These are phyloP conservation scores for Colossoma macropomum DNA, from an alignment of 2,113 vertebrate species.

Conservation along the genomic window DNA sequence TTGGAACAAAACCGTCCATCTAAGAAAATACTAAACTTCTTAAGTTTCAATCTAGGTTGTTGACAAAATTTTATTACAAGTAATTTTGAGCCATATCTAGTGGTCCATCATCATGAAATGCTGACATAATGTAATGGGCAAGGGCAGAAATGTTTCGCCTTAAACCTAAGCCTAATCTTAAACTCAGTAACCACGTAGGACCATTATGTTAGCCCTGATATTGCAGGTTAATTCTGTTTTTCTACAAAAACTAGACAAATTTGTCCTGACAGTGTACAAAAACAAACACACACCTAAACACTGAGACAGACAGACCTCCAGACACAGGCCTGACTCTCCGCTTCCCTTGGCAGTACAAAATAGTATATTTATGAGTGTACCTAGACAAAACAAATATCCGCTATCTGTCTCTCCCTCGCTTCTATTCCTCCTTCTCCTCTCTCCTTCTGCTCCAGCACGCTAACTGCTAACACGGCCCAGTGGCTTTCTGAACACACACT, in stretches of 20 bases:
- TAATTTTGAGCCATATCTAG: too few species aligned
- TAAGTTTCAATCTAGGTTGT: too few species aligned
- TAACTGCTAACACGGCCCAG: conserved; percentile 73
- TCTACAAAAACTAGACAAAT: background rate
- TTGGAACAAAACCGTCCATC: too few species aligned
- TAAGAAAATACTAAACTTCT: too few species aligned
- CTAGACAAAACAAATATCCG: conserved; percentile 75
- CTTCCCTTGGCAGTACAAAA: conserved; percentile 74
- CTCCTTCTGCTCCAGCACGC: conserved; percentile 64
- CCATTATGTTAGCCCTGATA: too few species aligned
- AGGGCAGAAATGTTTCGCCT: too few species aligned
- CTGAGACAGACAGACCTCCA: conserved; percentile 37
- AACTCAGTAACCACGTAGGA: too few species aligned
- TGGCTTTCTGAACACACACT: conserved; percentile 78
- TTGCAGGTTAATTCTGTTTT: too few species aligned
- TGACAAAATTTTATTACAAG: too few species aligned
- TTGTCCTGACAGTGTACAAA: background rate
- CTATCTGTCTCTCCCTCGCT: conserved; percentile 35
- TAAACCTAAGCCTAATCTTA: too few species aligned
- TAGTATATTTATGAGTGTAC: conserved; percentile 68
- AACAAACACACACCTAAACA: conserved; percentile 20
- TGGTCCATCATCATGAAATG: too few species aligned
- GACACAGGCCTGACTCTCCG: conserved; percentile 65
- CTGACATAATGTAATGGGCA: too few species aligned
- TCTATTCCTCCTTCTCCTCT: conserved; percentile 26